These are phyloP conservation scores for Eulithis testata DNA, from an alignment of 2,888 invertebrate genomes.

Conservation along the genomic window DNA sequence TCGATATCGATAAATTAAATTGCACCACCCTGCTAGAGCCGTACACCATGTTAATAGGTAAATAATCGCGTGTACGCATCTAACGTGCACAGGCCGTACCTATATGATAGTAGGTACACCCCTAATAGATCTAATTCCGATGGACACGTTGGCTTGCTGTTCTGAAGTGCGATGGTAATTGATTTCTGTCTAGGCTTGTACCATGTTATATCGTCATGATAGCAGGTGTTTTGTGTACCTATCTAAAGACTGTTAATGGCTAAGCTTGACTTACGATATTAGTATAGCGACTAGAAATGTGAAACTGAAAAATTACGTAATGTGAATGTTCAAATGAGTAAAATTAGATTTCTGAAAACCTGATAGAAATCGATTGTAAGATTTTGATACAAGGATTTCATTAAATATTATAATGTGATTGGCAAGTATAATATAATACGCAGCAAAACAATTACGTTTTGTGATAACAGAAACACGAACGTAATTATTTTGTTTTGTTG, in stretches of 20 bases:
- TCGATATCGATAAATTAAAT: conserved; percentile 71
- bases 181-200: conserved; percentile 37
- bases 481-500: no score
- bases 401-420: no score
- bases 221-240: conserved; percentile 3
- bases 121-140: conserved; percentile 45
- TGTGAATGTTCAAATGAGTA: no score
- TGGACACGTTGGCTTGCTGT: conserved; percentile 40
- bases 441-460: no score
- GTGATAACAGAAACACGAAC: no score
- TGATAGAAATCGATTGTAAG: no score
- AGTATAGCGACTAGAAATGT: no score
- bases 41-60: conserved; percentile 68
- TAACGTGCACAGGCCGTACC: conserved; percentile 26
- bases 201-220: conserved; percentile 10
- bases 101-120: conserved; percentile 32
- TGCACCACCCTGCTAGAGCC: conserved; percentile 57
- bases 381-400: no score
- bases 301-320: no score
- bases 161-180: conserved; percentile 40
- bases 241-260: background rate
- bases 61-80: conserved; percentile 65
- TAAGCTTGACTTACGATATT: no score
- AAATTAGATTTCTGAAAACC: no score
- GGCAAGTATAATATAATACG: no score